phyloP scores from a whole-genome alignment of 2,888 invertebrate genomes.

The Nemotelus pantherinus region DNA sequence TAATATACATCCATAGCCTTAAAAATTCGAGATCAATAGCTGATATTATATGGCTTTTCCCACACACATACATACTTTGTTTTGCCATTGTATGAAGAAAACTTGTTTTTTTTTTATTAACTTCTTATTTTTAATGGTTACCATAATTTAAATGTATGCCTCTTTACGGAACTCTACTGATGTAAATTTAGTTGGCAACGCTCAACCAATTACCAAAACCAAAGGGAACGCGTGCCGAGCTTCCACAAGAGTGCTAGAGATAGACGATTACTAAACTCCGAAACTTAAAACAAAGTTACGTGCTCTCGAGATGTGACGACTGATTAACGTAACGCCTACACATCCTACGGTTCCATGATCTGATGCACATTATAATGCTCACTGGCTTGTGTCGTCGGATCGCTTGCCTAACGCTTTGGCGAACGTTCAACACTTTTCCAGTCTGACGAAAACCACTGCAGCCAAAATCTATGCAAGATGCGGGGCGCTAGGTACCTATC shows the following conservation, averaged over 20 bases:
- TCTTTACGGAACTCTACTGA: no score
- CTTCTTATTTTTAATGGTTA: no score
- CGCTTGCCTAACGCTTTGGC: slow-evolving; percentile 26
- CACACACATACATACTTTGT: no score
- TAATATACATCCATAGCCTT: no score
- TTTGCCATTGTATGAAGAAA: no score
- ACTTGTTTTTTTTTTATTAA: no score
- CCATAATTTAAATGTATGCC: no score
- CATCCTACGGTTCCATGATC: slow-evolving; percentile 24
- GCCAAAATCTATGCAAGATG: slow-evolving; percentile 24
- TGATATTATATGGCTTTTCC: no score
- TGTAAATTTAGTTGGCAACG: no score
- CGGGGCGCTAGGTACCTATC: slow-evolving; percentile 12
- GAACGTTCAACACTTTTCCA: slow-evolving; percentile 40
- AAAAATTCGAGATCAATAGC: no score
- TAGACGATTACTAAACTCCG: slow-evolving; percentile 15
- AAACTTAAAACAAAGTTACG: slow-evolving; percentile 26
- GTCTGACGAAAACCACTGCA: slow-evolving; percentile 12
- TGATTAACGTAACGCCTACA: slow-evolving; percentile 25
- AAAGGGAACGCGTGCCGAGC: slow-evolving; percentile 36
- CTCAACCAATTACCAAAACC: neutral
- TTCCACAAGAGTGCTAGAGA: slow-evolving; percentile 19
- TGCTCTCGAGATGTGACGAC: slow-evolving; percentile 23
- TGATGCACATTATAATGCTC: slow-evolving; percentile 23
- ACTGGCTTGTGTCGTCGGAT: slow-evolving; percentile 13